A percentile compares a stretch with the other conserved stretches of the same genome.
These are phyloP conservation scores for Tympanuchus pallidicinctus DNA, from an alignment of 2,113 vertebrate genomes.

Conservation along the genomic window DNA sequence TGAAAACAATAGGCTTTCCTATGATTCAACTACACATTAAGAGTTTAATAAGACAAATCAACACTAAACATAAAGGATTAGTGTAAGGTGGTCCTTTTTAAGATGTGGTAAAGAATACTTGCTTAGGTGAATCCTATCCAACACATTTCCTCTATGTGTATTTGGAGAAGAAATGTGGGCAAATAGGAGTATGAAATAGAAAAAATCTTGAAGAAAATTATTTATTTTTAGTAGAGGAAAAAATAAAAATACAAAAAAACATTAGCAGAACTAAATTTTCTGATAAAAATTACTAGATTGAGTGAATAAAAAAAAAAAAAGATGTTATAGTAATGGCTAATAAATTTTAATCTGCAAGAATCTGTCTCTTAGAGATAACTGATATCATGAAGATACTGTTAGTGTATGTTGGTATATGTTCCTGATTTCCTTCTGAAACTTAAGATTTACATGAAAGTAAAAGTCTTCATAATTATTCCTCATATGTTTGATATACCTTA, in stretches of 20 bases:
- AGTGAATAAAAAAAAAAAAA: neutral
- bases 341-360: neutral
- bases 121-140: neutral
- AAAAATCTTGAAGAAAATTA: neutral
- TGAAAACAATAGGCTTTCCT: neutral
- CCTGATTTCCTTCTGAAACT: neutral
- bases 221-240: neutral
- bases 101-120: neutral
- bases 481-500: neutral
- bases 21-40: neutral
- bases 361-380: neutral
- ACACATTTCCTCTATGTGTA: neutral
- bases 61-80: neutral
- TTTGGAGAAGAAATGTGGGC: neutral
- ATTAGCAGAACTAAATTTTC: fast-evolving
- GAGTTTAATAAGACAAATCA: neutral
- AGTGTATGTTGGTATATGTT: neutral
- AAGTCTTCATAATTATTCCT: neutral
- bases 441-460: neutral
- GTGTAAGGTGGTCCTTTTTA: neutral
- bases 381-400: neutral
- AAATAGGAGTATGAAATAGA: neutral
- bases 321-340: neutral
- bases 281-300: neutral
- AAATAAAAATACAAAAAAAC: neutral